These are phyloP conservation scores for Heliconius hortense DNA, from an alignment of 2,888 invertebrate species.

Conservation along the genomic window DNA sequence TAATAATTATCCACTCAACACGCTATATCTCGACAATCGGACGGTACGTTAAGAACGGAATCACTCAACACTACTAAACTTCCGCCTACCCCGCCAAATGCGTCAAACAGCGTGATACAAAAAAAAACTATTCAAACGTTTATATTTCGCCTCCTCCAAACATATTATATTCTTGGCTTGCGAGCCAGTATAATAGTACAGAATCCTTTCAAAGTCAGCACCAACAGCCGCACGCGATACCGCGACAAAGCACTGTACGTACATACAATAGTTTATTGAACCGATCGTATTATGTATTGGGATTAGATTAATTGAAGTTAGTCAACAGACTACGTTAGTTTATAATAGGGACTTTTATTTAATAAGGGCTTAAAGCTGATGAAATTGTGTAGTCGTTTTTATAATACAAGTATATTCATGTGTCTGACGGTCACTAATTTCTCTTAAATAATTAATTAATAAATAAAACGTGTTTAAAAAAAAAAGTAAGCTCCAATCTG, in stretches of 20 bases:
- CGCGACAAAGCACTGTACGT: conserved; percentile 33
- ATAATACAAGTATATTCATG: no score
- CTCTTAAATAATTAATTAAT: no score
- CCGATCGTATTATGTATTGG: conserved; percentile 30
- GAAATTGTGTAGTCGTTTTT: no score
- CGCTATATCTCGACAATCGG: no score
- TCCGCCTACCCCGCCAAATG: neutral
- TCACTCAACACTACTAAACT: neutral
- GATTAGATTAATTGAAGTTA: conserved; percentile 29
- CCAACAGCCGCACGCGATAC: conserved; percentile 35
- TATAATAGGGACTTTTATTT: neutral
- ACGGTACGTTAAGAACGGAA: neutral
- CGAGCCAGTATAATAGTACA: conserved; percentile 36
- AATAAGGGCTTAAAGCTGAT: neutral
- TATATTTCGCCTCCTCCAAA: conserved; percentile 21
- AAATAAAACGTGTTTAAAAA: no score
- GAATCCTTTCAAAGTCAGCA: conserved; percentile 61
- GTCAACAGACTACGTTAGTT: neutral
- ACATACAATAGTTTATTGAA: conserved; percentile 42
- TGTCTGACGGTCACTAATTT: no score
- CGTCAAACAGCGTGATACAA: neutral
- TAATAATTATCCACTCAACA: no score
- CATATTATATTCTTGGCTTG: neutral
- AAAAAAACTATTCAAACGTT: neutral
- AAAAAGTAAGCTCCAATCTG: no score